Conservation (phyloP, 2,113 vertebrate genomes). For the Mugil cephalus region DNA sequence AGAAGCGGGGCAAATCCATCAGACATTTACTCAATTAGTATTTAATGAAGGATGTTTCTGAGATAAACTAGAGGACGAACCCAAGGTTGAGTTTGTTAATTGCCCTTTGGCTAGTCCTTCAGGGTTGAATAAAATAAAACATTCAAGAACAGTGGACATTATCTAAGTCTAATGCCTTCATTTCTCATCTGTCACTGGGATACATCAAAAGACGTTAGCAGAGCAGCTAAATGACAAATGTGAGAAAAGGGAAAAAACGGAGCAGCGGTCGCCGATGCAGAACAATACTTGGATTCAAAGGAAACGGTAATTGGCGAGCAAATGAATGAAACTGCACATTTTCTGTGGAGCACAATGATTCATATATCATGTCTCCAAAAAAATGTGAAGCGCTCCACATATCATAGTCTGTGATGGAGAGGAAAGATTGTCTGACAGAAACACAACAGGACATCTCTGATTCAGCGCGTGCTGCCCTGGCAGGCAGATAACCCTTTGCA, state of each 20-base stretch:
- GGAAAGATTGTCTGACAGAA: constrained; percentile 54
- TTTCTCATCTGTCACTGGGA: constrained; percentile 49
- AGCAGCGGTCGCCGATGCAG: constrained; percentile 41
- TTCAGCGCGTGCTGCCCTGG: constrained; percentile 54
- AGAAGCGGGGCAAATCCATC: no score
- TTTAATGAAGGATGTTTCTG: constrained; percentile 5
- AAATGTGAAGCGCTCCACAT: constrained; percentile 36
- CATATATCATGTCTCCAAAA: constrained; percentile 23
- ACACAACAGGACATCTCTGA: constrained; percentile 58
- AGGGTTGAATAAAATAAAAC: constrained; percentile 12
- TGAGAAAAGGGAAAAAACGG: constrained; percentile 33
- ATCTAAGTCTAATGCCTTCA: constrained; percentile 44
- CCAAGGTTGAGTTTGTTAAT: constrained; percentile 46
- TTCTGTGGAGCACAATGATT: constrained; percentile 31
- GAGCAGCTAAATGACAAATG: constrained; percentile 46
- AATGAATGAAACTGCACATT: constrained; percentile 44
- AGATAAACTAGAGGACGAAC: constrained; percentile 23
- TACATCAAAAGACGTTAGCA: constrained; percentile 44
- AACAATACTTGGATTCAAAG: constrained; percentile 41
- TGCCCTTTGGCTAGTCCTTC: constrained; percentile 5
- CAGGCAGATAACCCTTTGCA: constrained; percentile 56
- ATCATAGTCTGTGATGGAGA: constrained; percentile 33
- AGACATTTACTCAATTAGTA: not conserved
- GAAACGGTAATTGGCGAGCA: constrained; percentile 40
- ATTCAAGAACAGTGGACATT: constrained; percentile 24